These are phyloP conservation scores for Gallinago media DNA, from an alignment of 2,113 vertebrate genomes.

Conservation along the genomic window DNA sequence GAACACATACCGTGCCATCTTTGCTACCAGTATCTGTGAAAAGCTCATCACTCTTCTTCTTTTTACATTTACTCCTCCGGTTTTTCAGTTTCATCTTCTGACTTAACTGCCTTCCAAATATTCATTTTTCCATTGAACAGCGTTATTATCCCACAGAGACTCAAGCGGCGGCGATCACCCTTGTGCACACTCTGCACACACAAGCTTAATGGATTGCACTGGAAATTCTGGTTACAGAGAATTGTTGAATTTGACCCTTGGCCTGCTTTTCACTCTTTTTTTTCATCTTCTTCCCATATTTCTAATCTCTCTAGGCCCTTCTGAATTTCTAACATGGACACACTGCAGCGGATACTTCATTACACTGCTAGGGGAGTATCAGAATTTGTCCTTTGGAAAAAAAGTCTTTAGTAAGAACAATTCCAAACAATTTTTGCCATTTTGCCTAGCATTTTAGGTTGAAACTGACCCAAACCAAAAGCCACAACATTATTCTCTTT, in stretches of 20 bases:
- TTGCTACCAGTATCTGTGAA: background rate
- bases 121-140: background rate
- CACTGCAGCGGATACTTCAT: background rate
- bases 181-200: background rate
- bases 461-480: slow-evolving; percentile 25
- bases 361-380: slow-evolving; percentile 31
- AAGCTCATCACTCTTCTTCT: background rate
- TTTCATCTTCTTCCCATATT: slow-evolving; percentile 36
- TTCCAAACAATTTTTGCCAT: slow-evolving; percentile 15
- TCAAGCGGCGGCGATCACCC: background rate
- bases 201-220: background rate
- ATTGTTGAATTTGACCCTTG: slow-evolving; percentile 10
- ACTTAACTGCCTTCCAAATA: background rate
- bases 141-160: background rate
- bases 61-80: background rate
- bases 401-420: background rate
- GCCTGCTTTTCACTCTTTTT: background rate
- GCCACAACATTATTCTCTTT: background rate
- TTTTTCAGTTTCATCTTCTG: background rate
- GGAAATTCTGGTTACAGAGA: slow-evolving; percentile 31
- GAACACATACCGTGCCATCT: background rate
- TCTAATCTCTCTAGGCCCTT: slow-evolving; percentile 1
- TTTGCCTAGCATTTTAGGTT: slow-evolving; percentile 24
- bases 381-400: slow-evolving; percentile 13
- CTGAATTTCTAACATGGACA: slow-evolving; percentile 3